Base-by-base conservation (phyloP, 1,140 invertebrate genomes). In the Sipha flava region DNA sequence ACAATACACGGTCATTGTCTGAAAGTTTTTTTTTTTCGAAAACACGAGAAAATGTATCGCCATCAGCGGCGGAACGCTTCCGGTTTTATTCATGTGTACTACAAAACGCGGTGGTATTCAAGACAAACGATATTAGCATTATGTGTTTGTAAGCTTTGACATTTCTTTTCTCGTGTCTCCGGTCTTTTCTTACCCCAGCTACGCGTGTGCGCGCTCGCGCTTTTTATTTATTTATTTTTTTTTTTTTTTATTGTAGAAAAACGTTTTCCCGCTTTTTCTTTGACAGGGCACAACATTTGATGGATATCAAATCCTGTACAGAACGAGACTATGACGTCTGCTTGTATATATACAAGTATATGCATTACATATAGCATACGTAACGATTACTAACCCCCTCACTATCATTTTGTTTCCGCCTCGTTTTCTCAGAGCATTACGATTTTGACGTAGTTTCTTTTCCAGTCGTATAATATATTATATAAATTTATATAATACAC, bases 81-180 rank as follows among this genome's bases (percentile, higher is more conserved):
- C 73, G 73, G 73, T 57, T 77, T 77, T 77, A 77, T 77, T 77
- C 49, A 77, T 77, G 52, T 77, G 52, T 26, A 54, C 70, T 47
- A 54, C 47, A 77, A 26, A 57, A 57, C 23, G 34, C 29, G n/a
- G 34, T 54, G 52, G 52, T 59, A 77, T 77, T 77, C 52, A 77
- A 77, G 73, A 77, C 73, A 77, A 77, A 77, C 73, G 73, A 77
- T 77, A 77, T 77, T 77, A 77, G 73, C 73, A 77, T 77, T 77
- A 77, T 77, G 73, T 77, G 73, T 77, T 77, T 77, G 73, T 77
- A 77, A 77, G 73, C 73, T 77, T 77, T 77, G 73, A 57, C 73
- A 77, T 77, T 77, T 77, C 52, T 77, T 77, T 75, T 77, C 34
- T 70, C 40, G 23, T 70, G 64, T 66, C 64, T 66, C 37, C 37